phyloP scores from a whole-genome alignment of 2,888 invertebrate species.

The Tethea ocularis region DNA sequence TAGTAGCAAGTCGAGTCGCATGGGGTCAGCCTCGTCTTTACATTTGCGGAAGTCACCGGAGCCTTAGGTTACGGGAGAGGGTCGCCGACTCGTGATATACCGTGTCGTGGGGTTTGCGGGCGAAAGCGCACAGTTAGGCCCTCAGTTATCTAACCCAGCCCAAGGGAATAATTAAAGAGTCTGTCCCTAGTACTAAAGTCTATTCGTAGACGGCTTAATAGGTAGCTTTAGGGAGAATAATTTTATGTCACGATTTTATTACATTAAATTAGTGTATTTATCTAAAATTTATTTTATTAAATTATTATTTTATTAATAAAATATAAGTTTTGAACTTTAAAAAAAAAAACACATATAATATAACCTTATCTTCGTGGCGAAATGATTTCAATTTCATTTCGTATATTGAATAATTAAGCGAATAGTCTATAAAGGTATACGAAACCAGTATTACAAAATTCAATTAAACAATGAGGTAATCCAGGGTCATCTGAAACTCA shows the following conservation, averaged over 20 bases:
- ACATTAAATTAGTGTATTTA: background rate
- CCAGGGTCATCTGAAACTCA: slow-evolving; percentile 27
- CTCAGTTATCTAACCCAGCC: slow-evolving; percentile 46
- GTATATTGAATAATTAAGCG: background rate
- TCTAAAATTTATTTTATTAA: too few relatives aligned
- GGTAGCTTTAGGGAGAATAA: background rate
- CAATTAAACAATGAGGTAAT: slow-evolving; percentile 14
- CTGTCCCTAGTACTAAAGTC: background rate
- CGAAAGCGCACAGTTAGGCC: slow-evolving; percentile 50
- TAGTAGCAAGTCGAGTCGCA: slow-evolving; percentile 7
- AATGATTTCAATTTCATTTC: too few relatives aligned
- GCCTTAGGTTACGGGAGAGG: slow-evolving; percentile 12
- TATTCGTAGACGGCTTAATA: background rate
- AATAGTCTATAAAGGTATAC: background rate
- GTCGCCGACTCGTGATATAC: slow-evolving; percentile 57
- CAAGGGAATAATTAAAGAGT: slow-evolving; percentile 19
- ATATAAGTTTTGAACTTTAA: too few relatives aligned
- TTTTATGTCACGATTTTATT: background rate
- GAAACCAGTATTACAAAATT: slow-evolving; percentile 29
- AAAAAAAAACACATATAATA: too few relatives aligned
- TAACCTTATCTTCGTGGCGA: too few relatives aligned
- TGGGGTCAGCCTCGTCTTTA: slow-evolving; percentile 31
- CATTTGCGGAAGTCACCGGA: slow-evolving; percentile 18
- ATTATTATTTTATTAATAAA: too few relatives aligned
- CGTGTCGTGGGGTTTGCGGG: slow-evolving; percentile 43